Base-by-base conservation (phyloP, 2,797 vertebrate genomes). In the Eleutherodactylus coqui region DNA sequence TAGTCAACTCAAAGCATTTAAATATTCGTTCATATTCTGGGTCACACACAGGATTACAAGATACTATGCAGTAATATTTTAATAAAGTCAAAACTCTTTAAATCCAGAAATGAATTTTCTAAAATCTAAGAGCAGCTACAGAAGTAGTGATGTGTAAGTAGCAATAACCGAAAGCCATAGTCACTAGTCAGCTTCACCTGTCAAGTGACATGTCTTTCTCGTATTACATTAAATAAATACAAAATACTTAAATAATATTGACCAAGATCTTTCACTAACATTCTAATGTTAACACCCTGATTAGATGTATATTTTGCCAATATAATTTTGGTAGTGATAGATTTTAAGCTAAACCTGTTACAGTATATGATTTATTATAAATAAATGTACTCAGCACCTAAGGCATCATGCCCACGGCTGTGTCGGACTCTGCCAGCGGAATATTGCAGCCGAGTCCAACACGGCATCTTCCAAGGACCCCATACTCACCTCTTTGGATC, bases 21-120 rank as follows among this genome's bases (percentile, higher is more conserved):
- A 80, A 45, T 80, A 47, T 64, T 21, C 19, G 32, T 80, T 47
- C 27, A 5, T 21, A 41, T 79, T 27, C 34, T 60, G 34, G 76
- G 38, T 45, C 55, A 64, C 53, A 80, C 32, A 80, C 55, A 64
- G 27, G 14, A 80, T 64, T 80, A 80, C 7, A 34, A 29, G 78
- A 64, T 16, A 72, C 29, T 41, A 3, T n/a, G 24, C 1, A 43
- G 69, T 43, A 34, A 72, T 41, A 43, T 72, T 72, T 43, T 41
- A 72, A 36, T 67, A 67, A 36, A 67, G 62, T 67, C 16, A 67
- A 3, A 67, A 17, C 62, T 67, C 62, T 67, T 67, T 36, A 36
- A 67, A 43, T 43, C 38, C 38, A 72, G 38, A 72, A 43, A 72
- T 43, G 24, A 13, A 72, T 43, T 17, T 34, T 67, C 14, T 34